A percentile compares a stretch with the other conserved stretches of the same genome.
phyloP scores from a whole-genome alignment of 2,797 vertebrate genomes.

The Spondyliosoma cantharus region DNA sequence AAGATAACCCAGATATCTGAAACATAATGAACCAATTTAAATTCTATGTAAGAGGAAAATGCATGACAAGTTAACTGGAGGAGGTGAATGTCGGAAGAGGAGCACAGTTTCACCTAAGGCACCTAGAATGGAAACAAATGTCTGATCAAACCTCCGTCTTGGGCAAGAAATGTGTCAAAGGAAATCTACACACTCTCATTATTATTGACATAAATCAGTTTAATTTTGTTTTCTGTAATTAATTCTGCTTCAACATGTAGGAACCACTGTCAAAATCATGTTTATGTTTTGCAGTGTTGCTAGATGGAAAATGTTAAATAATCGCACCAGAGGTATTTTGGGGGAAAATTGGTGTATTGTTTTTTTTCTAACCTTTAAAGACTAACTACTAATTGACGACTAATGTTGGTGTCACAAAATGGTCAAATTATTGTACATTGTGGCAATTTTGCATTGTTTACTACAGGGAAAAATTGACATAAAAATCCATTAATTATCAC shows the following conservation, averaged over 20 bases:
- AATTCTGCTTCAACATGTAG: background rate
- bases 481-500: no score
- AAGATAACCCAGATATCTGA: background rate
- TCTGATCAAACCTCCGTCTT: background rate
- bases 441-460: no score
- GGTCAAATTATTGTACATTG: no score
- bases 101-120: background rate
- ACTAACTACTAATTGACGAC: no score
- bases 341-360: no score
- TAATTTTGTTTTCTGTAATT: background rate
- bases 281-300: background rate
- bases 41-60: background rate
- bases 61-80: background rate
- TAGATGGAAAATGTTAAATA: no score
- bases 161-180: background rate
- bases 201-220: constrained; percentile 2
- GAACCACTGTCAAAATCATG: background rate
- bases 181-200: background rate
- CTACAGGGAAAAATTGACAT: no score
- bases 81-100: background rate
- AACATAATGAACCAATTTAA: constrained; percentile 10
- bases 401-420: no score
- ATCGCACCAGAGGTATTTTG: no score
- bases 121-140: constrained; percentile 3
- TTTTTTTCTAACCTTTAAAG: no score